Conservation (phyloP, 2,888 invertebrate genomes). For the Pediacus dermestoides region DNA sequence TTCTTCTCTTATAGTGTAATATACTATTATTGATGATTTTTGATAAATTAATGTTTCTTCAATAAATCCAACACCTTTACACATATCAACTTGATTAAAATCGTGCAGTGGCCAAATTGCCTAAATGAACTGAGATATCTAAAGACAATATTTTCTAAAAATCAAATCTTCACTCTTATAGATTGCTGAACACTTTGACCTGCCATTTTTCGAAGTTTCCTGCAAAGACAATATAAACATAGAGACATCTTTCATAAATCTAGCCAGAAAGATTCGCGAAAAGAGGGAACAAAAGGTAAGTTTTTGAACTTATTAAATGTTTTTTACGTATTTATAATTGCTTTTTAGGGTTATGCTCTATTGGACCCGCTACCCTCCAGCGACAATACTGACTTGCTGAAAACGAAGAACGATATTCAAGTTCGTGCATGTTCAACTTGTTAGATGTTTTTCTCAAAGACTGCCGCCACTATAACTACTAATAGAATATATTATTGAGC, state of each 20-base stretch:
- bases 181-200: slow-evolving; percentile 84
- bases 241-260: slow-evolving; percentile 75
- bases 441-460: too few relatives aligned
- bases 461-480: too few relatives aligned
- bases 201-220: slow-evolving; percentile 86
- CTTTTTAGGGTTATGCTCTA: slow-evolving; percentile 37
- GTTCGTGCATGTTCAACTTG: slow-evolving; percentile 34
- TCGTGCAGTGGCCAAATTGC: too few relatives aligned
- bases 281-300: slow-evolving; percentile 71
- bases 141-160: too few relatives aligned
- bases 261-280: slow-evolving; percentile 80
- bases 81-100: too few relatives aligned
- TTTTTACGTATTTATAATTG: slow-evolving; percentile 10
- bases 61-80: too few relatives aligned
- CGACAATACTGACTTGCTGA: slow-evolving; percentile 29
- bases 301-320: slow-evolving; percentile 6
- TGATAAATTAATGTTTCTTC: too few relatives aligned
- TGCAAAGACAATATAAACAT: slow-evolving; percentile 84
- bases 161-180: too few relatives aligned
- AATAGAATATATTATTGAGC: too few relatives aligned
- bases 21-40: too few relatives aligned
- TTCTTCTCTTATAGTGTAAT: too few relatives aligned
- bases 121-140: too few relatives aligned
- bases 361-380: slow-evolving; percentile 33
- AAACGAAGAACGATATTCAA: slow-evolving; percentile 33